Conservation (phyloP, 2,113 vertebrate genomes). For the Fregata magnificens region DNA sequence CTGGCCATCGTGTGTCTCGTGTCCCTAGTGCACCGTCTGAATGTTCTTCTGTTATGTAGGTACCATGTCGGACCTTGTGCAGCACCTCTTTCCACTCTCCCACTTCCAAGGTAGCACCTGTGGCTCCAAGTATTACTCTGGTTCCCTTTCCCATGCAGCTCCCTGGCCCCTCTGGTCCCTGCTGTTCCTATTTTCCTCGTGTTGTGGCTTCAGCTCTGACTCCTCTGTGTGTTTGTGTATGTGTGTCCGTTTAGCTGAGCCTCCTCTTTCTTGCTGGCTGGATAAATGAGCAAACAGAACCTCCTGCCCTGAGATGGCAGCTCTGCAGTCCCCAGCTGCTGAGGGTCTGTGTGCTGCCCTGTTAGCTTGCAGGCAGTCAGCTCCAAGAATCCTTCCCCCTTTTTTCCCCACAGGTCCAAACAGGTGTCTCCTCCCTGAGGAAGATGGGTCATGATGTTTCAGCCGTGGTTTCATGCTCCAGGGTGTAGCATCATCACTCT, state of each 20-base stretch:
- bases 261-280: conserved; percentile 6
- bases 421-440: background rate
- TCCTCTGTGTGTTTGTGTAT: background rate
- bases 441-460: background rate
- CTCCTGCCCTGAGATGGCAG: background rate
- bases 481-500: background rate
- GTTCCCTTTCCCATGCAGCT: background rate
- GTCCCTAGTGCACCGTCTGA: conserved; percentile 17
- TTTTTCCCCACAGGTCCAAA: background rate
- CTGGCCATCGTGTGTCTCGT: background rate
- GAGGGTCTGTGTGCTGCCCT: background rate
- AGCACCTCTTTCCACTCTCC: conserved; percentile 83
- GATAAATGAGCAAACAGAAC: background rate
- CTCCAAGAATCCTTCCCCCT: background rate
- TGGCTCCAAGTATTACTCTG: background rate
- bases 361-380: background rate
- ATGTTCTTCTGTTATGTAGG: conserved; percentile 77
- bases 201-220: conserved; percentile 42
- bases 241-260: background rate
- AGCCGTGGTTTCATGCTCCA: background rate
- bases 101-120: conserved; percentile 82
- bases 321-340: background rate
- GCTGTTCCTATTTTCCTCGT: conserved; percentile 34
- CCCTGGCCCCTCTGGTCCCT: background rate
- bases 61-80: conserved; percentile 85